A percentile compares a stretch with the other conserved stretches of the same genome.
These are phyloP conservation scores for Ciconia maguari DNA, from an alignment of 2,113 vertebrate genomes.

Conservation along the genomic window DNA sequence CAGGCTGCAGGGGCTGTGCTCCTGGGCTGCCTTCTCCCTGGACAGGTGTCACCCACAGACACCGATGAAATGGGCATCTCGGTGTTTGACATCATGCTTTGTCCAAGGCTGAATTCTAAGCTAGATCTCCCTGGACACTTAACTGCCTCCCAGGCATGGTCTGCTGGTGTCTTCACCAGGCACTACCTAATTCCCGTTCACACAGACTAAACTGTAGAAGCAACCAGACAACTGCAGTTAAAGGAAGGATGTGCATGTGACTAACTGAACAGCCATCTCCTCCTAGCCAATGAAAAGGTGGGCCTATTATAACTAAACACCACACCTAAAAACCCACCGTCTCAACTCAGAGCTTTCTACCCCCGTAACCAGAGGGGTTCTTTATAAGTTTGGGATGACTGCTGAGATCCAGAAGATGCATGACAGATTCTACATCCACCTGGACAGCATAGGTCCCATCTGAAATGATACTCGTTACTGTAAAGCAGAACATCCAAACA, in stretches of 20 bases:
- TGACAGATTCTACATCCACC: not conserved
- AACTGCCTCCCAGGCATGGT: not conserved
- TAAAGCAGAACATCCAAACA: not conserved
- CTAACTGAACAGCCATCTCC: not conserved
- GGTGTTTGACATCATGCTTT: not conserved
- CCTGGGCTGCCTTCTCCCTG: not conserved
- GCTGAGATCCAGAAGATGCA: not conserved
- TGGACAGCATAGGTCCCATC: not conserved
- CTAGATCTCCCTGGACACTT: not conserved
- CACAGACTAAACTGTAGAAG: not conserved
- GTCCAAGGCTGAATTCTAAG: not conserved
- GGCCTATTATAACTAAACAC: not conserved
- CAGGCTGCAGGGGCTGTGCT: not conserved
- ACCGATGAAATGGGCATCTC: not conserved
- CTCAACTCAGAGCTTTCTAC: not conserved
- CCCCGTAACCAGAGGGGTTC: not conserved
- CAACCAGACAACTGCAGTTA: not conserved
- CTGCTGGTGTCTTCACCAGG: not conserved
- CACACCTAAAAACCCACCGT: not conserved
- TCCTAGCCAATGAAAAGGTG: not conserved
- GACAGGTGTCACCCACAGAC: not conserved
- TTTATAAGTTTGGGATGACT: not conserved
- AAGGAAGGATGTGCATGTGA: not conserved
- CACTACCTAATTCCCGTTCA: accelerated
- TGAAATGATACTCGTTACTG: not conserved